These are phyloP conservation scores for Fragum fragum DNA, from an alignment of 2,888 invertebrate genomes.

Conservation along the genomic window DNA sequence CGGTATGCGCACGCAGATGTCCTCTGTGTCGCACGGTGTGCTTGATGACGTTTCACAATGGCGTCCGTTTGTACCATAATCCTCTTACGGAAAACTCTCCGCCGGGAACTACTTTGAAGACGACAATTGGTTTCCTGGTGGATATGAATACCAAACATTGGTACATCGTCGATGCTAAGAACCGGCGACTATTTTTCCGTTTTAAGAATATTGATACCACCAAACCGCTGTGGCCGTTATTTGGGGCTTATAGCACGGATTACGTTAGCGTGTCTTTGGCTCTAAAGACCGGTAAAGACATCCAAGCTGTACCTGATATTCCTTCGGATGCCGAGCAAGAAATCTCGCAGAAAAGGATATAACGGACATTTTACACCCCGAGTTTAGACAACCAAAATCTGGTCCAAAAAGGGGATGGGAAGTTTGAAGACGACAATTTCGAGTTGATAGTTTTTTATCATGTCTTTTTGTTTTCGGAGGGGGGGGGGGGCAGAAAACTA, in stretches of 20 bases:
- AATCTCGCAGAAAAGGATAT: background rate
- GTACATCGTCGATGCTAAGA: constrained; percentile 70
- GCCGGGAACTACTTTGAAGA: constrained; percentile 70
- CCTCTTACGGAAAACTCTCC: constrained; percentile 67
- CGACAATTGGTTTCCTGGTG: constrained; percentile 71
- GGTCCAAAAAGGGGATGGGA: too few species aligned
- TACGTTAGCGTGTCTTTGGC: constrained; percentile 67
- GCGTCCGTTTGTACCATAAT: constrained; percentile 69
- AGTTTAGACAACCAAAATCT: too few species aligned
- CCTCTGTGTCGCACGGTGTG: constrained; percentile 73
- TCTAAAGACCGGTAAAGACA: constrained; percentile 69
- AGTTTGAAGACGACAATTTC: too few species aligned
- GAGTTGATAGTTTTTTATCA: too few species aligned
- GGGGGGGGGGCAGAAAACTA: too few species aligned
- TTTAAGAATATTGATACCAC: constrained; percentile 69
- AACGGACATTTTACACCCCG: too few species aligned
- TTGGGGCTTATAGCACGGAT: constrained; percentile 73
- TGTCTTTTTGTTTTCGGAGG: too few species aligned
- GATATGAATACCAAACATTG: constrained; percentile 69
- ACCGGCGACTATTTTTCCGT: constrained; percentile 64
- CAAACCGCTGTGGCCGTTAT: constrained; percentile 72
- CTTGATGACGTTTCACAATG: constrained; percentile 72
- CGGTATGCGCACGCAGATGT: constrained; percentile 71
- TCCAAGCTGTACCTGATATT: constrained; percentile 68
- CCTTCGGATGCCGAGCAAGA: constrained; percentile 58